These are phyloP conservation scores for Synanthedon vespiformis DNA, from an alignment of 2,888 invertebrate species.

Conservation along the genomic window DNA sequence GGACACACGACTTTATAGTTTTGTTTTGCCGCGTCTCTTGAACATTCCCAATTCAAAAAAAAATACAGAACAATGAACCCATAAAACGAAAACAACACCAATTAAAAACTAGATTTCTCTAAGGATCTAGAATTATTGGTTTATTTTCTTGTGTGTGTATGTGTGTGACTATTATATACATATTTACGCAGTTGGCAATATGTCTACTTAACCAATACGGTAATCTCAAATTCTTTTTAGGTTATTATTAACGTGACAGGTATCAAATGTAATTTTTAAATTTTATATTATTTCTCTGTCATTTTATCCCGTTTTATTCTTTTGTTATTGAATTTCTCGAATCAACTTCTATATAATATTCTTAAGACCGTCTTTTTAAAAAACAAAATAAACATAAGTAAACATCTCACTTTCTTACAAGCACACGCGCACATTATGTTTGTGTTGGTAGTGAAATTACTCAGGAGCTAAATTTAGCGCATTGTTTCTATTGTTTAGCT, in stretches of 20 bases:
- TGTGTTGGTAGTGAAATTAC: neutral
- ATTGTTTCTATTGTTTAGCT: slow-evolving; percentile 6
- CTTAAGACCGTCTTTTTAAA: too few relatives aligned
- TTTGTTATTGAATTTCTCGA: too few relatives aligned
- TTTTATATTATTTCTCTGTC: too few relatives aligned
- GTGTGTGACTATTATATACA: neutral
- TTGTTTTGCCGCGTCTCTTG: neutral
- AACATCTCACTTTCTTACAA: too few relatives aligned
- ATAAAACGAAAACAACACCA: neutral
- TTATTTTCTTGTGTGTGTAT: neutral
- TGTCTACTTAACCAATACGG: too few relatives aligned
- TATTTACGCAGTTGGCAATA: neutral
- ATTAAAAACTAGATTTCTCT: neutral
- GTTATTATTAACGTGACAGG: too few relatives aligned
- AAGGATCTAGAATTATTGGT: neutral
- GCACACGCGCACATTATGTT: neutral
- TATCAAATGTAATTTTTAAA: too few relatives aligned
- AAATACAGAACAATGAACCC: neutral
- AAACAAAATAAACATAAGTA: too few relatives aligned
- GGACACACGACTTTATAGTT: neutral
- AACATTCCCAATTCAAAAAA: neutral
- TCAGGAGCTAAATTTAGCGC: slow-evolving; percentile 1
- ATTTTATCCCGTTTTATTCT: too few relatives aligned
- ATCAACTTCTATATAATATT: too few relatives aligned
- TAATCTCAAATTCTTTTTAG: too few relatives aligned